These are phyloP conservation scores for Lepus oiostolus DNA, from an alignment of 2,797 vertebrate genomes.

Conservation along the genomic window DNA sequence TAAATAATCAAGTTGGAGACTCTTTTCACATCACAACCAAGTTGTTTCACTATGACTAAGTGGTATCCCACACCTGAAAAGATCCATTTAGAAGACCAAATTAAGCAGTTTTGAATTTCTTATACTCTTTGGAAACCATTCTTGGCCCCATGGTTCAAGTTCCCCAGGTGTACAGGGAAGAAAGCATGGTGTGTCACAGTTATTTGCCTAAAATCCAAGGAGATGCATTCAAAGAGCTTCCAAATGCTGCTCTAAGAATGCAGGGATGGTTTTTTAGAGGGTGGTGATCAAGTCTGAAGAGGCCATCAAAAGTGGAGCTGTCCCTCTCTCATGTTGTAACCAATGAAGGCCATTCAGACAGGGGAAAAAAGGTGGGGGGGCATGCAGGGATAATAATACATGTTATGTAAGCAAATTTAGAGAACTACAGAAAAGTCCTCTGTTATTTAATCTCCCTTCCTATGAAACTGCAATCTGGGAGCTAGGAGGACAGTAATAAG, in stretches of 20 bases:
- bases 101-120: background rate
- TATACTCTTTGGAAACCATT: background rate
- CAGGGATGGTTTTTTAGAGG: background rate
- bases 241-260: background rate
- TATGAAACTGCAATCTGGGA: background rate
- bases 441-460: background rate
- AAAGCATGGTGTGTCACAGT: background rate
- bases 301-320: too few relatives aligned
- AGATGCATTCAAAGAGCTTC: background rate
- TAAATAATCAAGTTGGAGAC: conserved; percentile 94
- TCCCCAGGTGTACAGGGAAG: background rate
- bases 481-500: background rate
- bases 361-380: too few relatives aligned
- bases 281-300: too few relatives aligned
- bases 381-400: background rate
- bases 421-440: background rate
- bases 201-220: background rate
- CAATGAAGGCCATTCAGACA: too few relatives aligned
- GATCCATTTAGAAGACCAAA: background rate
- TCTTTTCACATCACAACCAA: conserved; percentile 93
- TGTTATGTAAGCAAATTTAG: background rate
- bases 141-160: background rate
- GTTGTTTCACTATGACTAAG: conserved; percentile 97
- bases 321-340: too few relatives aligned
- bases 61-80: conserved; percentile 96